Base-by-base conservation (phyloP, 2,113 vertebrate species). In the Pagrus major region DNA sequence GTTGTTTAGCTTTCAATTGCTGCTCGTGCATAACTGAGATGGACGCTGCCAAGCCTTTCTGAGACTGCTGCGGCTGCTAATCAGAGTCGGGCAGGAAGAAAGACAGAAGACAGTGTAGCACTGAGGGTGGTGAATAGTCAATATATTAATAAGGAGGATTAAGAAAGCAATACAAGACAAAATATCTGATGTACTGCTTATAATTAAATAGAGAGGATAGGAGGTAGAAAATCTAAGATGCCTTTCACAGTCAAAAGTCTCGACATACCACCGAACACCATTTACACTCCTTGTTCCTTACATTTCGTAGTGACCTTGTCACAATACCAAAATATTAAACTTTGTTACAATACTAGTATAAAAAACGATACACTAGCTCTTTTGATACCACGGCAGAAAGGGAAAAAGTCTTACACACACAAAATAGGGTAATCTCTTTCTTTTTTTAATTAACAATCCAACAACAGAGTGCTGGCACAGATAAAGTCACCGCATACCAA, bases 1-100 rank as follows among this genome's bases (percentile, higher is more conserved):
- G 49, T 84, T 75, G 77, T 86, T 78, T 71, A 73, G 71, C 56
- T 75, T 80, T 73, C 76, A 76, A 63, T 5, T 78, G 83, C 70
- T 72, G 80, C 46, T 84, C 16, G 20, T 72, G 72, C 63, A 72
- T 16, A 77, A 84, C 71, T 33, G 76, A 58, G 58, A 73, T 63
- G 78, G 18, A 71, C 37, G 44, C 75, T 72, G 49, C 59, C 76
- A 35, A 81, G 65, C 63, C 56, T 59, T 52, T 72, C 58, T 27
- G 37, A 80, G 76, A 66, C 75, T 20, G 65, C 61, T 71, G 75
- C n/a, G n/a, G n/a, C 42, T 23, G 69, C 56, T 76, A 44, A 77
- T 85, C 86, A 75, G 47, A 68, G 39, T 55, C 29, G 14, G 23
- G 54, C 9, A n/a, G 27, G 4, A 60, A 74, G 52, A 64, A 56